Evolutionary conservation across 1,140 invertebrate genomes (phyloP).

Genomic region (Homalodisca vitripennis): DNA sequence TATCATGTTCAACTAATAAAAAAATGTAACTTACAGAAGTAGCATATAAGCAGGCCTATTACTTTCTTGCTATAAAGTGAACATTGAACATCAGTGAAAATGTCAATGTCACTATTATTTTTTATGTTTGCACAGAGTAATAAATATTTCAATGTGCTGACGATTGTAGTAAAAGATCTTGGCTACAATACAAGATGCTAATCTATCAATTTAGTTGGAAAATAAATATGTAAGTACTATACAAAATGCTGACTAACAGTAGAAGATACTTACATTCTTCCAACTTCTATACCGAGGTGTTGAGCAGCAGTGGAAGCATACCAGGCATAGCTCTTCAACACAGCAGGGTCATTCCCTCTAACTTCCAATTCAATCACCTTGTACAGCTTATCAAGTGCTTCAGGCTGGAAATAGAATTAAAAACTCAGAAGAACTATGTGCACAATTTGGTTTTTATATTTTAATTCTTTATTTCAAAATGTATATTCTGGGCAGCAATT

Average conservation of each 20-base stretch:
- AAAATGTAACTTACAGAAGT: too few species aligned
- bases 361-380: slow-evolving; percentile 85
- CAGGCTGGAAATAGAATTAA: too few species aligned
- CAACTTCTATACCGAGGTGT: slow-evolving; percentile 74
- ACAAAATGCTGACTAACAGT: neutral
- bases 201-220: neutral
- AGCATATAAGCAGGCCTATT: too few species aligned
- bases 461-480: too few species aligned
- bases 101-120: neutral
- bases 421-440: too few species aligned
- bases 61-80: too few species aligned
- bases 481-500: too few species aligned
- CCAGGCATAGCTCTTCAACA: slow-evolving; percentile 83
- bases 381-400: slow-evolving; percentile 71
- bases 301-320: slow-evolving; percentile 78
- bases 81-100: too few species aligned
- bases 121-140: neutral
- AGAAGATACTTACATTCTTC: slow-evolving; percentile 61
- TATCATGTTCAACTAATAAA: too few species aligned
- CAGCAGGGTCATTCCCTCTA: slow-evolving; percentile 79
- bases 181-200: neutral
- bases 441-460: too few species aligned
- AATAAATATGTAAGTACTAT: neutral
- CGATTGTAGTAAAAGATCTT: neutral
- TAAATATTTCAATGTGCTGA: neutral